phyloP scores from a whole-genome alignment of 2,888 invertebrate genomes.

The Ernsta delagoae region DNA sequence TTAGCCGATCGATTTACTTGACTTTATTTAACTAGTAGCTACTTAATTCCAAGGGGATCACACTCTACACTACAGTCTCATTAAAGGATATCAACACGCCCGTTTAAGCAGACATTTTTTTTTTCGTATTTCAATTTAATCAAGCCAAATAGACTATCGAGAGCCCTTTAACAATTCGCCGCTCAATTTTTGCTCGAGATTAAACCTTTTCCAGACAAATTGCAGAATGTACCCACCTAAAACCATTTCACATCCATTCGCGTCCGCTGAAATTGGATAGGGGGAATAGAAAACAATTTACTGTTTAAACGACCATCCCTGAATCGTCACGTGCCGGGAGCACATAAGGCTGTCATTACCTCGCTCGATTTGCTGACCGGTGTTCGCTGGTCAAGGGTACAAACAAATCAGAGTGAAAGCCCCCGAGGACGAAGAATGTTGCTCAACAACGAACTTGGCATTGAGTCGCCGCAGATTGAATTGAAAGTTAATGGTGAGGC shows the following conservation, averaged over 20 bases:
- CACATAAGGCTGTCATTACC: conserved; percentile 37
- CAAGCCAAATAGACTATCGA: neutral
- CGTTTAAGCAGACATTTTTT: too few species aligned
- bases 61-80: neutral
- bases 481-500: conserved; percentile 47
- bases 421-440: conserved; percentile 41
- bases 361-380: conserved; percentile 40
- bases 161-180: neutral
- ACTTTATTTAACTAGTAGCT: too few species aligned
- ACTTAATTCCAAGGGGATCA: neutral
- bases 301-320: conserved; percentile 9
- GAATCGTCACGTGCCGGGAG: conserved; percentile 29
- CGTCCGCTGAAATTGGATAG: conserved; percentile 25
- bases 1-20: too few species aligned
- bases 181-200: conserved; percentile 5
- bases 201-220: conserved; percentile 11
- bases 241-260: conserved; percentile 2
- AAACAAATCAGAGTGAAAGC: conserved; percentile 74
- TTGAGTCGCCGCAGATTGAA: conserved; percentile 66
- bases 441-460: conserved; percentile 68
- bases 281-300: conserved; percentile 20
- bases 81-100: too few species aligned
- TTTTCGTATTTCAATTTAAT: neutral
- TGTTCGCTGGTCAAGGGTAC: conserved; percentile 51
- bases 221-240: neutral